Evolutionary conservation across 1,140 invertebrate genomes (phyloP), one percentile per base, ranked within the genome.

Genomic region (Neoseiulus cucumeris): DNA sequence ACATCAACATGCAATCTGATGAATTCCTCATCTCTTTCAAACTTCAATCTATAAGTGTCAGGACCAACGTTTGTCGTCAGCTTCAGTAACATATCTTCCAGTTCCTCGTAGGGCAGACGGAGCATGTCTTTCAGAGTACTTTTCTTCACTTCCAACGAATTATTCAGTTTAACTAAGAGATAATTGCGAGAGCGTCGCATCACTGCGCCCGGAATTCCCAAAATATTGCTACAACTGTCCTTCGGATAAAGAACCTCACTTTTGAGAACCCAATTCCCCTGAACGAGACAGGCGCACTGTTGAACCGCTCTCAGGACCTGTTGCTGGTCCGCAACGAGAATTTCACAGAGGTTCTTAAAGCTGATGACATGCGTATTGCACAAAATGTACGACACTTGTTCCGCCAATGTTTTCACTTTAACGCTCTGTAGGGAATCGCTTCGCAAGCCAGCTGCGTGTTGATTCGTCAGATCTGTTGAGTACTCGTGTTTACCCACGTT

Each of bases 161-260:
- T 59, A 17, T 59, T 25, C 22, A 59, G 22, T 9, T 20, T 25
- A 25, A 59, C 22, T 17, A 59, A 33, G 22, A 59, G 25, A 9
- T 25, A 59, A 25, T 59, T 59, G 1, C 51, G 51, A 59, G 51
- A 59, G 17, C 51, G 51, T 25, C 51, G 51, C 51, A 59, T 59
- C 14, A 59, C 22, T 20, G 25, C 51, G 22, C 51, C 51, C 51
- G 51, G 22, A 59, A 59, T 25, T 29, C 51, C 51, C n/a, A 59
- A 9, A 25, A 29, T 25, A 59, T 59, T 33, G 51, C 51, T 59
- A 20, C 14, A 33, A 20, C 51, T 59, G 22, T 59, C 51, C 1
- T 59, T 59, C 1, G 51, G 51, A 33, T 59, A 59, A 17, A 59
- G 33, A 2, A 59, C 22, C 22, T 59, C 51, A 33, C 51, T 59